These are phyloP conservation scores for Nemotelus nigrinus DNA, from an alignment of 2,888 invertebrate species.

Conservation along the genomic window DNA sequence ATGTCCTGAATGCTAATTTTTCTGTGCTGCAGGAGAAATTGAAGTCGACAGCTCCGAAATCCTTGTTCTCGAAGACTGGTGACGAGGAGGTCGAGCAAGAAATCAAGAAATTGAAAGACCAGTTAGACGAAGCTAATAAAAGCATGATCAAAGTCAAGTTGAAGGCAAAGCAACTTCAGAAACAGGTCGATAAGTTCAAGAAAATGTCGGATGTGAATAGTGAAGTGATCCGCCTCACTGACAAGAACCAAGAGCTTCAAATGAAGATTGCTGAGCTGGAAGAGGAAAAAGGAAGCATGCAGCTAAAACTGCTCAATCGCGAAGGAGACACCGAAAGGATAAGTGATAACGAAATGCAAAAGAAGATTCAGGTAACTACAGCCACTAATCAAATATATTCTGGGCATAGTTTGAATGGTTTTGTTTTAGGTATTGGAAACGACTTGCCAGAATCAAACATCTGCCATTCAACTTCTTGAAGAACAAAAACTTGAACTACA, in stretches of 20 bases:
- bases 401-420: background rate
- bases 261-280: slow-evolving; percentile 85
- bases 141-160: slow-evolving; percentile 79
- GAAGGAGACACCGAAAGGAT: slow-evolving; percentile 67
- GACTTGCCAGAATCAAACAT: slow-evolving; percentile 57
- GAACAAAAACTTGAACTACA: slow-evolving; percentile 74
- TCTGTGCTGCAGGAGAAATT: slow-evolving; percentile 63
- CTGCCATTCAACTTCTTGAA: slow-evolving; percentile 65
- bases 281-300: slow-evolving; percentile 91
- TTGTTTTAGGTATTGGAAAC: slow-evolving; percentile 53
- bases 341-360: slow-evolving; percentile 59
- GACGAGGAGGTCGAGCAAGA: slow-evolving; percentile 59
- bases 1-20: slow-evolving; percentile 65
- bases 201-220: slow-evolving; percentile 75
- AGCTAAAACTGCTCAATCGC: slow-evolving; percentile 83
- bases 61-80: slow-evolving; percentile 57
- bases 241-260: slow-evolving; percentile 72
- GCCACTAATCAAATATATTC: background rate
- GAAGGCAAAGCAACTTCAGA: slow-evolving; percentile 80
- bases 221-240: slow-evolving; percentile 73
- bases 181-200: slow-evolving; percentile 74
- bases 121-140: slow-evolving; percentile 79
- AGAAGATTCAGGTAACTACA: slow-evolving; percentile 53
- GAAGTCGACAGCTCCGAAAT: slow-evolving; percentile 58
- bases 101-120: slow-evolving; percentile 70